phyloP scores from a whole-genome alignment of 2,888 invertebrate species.

The Anthophora plumipes region DNA sequence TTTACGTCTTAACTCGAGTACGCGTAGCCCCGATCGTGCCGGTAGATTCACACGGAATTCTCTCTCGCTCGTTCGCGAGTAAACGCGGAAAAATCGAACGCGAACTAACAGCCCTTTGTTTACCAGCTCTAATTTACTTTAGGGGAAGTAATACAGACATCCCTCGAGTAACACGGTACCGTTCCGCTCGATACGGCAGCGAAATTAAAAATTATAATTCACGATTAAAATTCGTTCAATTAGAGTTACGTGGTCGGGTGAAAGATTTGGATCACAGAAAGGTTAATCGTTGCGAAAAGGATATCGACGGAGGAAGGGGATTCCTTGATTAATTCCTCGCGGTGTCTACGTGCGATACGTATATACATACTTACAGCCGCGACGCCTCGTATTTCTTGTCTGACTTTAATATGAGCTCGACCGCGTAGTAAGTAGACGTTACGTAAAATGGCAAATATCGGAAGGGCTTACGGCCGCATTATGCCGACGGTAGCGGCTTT shows the following conservation, averaged over 20 bases:
- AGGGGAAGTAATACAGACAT: no score
- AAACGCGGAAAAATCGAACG: conserved; percentile 2
- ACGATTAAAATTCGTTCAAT: no score
- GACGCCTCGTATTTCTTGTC: conserved; percentile 77
- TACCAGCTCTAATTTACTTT: no score
- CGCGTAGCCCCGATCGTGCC: conserved; percentile 23
- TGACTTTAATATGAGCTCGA: conserved; percentile 81
- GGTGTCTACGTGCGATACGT: not conserved
- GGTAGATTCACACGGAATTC: conserved; percentile 43
- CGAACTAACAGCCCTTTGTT: no score
- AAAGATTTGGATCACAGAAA: no score
- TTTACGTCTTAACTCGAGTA: conserved; percentile 38
- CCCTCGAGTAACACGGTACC: no score
- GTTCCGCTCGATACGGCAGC: no score
- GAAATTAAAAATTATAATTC: no score
- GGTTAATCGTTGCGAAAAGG: not conserved
- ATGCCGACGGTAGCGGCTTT: conserved; percentile 77
- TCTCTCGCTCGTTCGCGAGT: not conserved
- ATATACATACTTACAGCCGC: conserved; percentile 43
- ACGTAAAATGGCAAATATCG: conserved; percentile 83
- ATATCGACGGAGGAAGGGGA: not conserved
- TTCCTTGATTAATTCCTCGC: conserved; percentile 2
- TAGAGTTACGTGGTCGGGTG: no score
- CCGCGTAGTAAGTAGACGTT: conserved; percentile 76
- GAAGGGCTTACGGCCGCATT: conserved; percentile 81